Evolutionary conservation across 2,888 invertebrate genomes (phyloP).

Genomic region (Danaus chrysippus): DNA sequence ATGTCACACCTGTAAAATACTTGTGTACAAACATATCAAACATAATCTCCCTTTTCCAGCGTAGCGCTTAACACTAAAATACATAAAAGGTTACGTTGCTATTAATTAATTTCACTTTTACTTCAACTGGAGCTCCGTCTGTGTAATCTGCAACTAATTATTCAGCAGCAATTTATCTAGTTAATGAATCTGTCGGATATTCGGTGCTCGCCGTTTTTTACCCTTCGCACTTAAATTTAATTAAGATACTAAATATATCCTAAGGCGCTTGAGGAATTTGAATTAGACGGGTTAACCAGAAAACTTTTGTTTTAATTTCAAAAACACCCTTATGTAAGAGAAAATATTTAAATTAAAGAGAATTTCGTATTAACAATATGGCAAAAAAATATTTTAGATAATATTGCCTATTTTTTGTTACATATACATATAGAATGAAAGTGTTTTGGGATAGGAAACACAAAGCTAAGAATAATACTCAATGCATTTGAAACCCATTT

Average conservation of each 20-base stretch:
- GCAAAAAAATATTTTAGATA: too few relatives aligned
- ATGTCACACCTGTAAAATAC: too few relatives aligned
- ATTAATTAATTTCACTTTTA: constrained; percentile 1
- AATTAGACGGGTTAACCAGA: neutral
- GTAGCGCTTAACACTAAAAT: too few relatives aligned
- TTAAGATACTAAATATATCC: constrained; percentile 10
- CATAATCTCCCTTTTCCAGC: too few relatives aligned
- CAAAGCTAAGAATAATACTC: too few relatives aligned
- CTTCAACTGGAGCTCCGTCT: neutral
- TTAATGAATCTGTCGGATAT: constrained; percentile 19
- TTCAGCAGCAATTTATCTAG: constrained; percentile 15
- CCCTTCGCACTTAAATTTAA: constrained; percentile 19
- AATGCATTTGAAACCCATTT: too few relatives aligned
- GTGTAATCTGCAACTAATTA: constrained; percentile 13
- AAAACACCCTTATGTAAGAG: neutral
- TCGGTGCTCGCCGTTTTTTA: constrained; percentile 18
- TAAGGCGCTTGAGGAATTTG: constrained; percentile 3
- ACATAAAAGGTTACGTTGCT: too few relatives aligned
- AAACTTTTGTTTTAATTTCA: neutral
- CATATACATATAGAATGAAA: too few relatives aligned
- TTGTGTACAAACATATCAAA: too few relatives aligned
- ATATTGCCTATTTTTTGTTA: too few relatives aligned
- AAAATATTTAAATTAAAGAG: neutral
- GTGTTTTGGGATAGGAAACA: too few relatives aligned
- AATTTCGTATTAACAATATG: too few relatives aligned